Evolutionary conservation across 2,113 vertebrate species (phyloP).

Genomic region (Halcyon malimbica): DNA sequence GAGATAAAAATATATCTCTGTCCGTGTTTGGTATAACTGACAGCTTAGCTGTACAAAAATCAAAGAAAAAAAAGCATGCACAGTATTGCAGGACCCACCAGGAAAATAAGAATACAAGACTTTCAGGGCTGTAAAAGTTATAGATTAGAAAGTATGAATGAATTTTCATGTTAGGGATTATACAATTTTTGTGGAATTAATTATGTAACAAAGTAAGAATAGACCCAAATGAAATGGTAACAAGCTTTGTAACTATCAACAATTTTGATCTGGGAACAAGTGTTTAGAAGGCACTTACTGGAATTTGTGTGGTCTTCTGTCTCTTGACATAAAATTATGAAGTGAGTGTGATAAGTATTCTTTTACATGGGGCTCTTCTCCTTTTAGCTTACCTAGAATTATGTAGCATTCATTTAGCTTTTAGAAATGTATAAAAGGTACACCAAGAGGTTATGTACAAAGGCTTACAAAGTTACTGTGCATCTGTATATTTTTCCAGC

Average conservation of each 20-base stretch:
- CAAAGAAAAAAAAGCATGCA: not conserved
- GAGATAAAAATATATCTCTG: not conserved
- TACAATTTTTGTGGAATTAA: not conserved
- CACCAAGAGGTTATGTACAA: not conserved
- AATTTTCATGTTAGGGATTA: not conserved
- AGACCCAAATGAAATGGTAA: not conserved
- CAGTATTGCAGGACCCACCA: not conserved
- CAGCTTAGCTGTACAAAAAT: not conserved
- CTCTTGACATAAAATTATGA: not conserved
- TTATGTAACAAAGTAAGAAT: not conserved
- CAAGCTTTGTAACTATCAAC: not conserved
- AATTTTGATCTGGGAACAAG: not conserved
- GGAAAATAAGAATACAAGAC: not conserved
- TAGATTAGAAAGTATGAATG: not conserved
- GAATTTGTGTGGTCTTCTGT: not conserved
- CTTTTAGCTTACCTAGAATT: not conserved
- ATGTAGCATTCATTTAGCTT: not conserved
- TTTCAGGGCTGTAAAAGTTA: not conserved
- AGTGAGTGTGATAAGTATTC: not conserved
- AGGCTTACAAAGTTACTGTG: not conserved
- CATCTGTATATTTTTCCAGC: not conserved
- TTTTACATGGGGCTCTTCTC: not conserved
- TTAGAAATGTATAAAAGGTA: not conserved
- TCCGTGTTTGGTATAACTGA: not conserved
- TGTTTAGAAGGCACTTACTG: not conserved